These are phyloP conservation scores for Drosophila lacertosa DNA, from an alignment of 1,140 invertebrate species.

Conservation along the genomic window DNA sequence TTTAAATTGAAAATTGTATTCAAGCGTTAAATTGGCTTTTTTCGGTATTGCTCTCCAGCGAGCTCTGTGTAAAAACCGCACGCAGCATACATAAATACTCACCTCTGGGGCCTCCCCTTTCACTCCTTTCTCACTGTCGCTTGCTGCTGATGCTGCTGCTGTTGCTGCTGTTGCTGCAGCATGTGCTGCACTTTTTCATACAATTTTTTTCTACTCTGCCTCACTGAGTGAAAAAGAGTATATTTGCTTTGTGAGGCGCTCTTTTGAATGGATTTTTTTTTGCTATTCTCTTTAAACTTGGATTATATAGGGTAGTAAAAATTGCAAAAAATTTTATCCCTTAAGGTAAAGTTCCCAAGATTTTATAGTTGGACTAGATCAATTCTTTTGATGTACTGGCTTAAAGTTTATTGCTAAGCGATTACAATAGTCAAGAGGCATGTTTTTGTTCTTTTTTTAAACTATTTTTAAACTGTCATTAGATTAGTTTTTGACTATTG, in stretches of 20 bases:
- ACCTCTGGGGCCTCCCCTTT: constrained; percentile 14
- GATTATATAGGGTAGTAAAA: no score
- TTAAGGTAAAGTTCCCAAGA: no score
- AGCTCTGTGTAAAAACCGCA: constrained; percentile 41
- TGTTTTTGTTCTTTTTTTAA: no score
- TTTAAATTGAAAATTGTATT: constrained; percentile 83
- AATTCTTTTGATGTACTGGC: no score
- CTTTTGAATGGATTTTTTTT: not conserved
- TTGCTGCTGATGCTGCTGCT: no score
- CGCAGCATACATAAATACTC: constrained; percentile 48
- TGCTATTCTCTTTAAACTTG: no score
- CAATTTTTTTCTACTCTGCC: constrained; percentile 1
- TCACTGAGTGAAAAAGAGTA: not conserved
- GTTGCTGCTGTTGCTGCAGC: constrained; percentile 16
- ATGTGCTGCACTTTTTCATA: constrained; percentile 17
- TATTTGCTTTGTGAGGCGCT: not conserved
- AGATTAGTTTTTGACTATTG: no score
- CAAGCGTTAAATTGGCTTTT: constrained; percentile 82
- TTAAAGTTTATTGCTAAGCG: no score
- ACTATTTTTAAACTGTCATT: no score
- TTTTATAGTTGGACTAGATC: no score
- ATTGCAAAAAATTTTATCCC: no score
- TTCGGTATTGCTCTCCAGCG: constrained; percentile 50
- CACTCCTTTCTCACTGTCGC: constrained; percentile 7
- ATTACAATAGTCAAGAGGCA: no score